phyloP scores from a whole-genome alignment of 2,888 invertebrate genomes.

The Drosophila anomalipes region DNA sequence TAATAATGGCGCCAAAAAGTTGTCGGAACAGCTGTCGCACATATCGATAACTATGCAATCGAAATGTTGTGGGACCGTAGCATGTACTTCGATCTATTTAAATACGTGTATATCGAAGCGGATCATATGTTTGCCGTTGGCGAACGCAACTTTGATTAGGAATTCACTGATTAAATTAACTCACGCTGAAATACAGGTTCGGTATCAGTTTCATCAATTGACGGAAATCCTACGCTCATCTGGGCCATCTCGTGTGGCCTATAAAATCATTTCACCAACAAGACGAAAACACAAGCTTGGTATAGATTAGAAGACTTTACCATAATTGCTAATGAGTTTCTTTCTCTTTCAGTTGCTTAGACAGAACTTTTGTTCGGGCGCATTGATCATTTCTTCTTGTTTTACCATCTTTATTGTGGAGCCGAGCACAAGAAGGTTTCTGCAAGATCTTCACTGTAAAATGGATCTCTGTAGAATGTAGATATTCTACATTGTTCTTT shows the following conservation, averaged over 20 bases:
- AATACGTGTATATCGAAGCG: not conserved
- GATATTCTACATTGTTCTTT: not conserved
- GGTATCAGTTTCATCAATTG: not conserved
- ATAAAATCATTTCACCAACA: not conserved
- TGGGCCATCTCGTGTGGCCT: not conserved
- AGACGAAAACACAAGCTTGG: not conserved
- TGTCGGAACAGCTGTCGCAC: conserved; percentile 32
- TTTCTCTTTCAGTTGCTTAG: not conserved
- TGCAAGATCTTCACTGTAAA: not conserved
- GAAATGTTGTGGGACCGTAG: not conserved
- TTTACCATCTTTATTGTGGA: not conserved
- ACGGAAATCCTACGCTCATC: not conserved
- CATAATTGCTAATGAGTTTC: not conserved
- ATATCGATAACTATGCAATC: conserved; percentile 24
- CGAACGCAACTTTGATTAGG: not conserved
- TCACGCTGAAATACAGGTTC: not conserved
- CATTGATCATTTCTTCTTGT: not conserved
- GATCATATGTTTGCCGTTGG: not conserved
- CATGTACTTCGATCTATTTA: not conserved
- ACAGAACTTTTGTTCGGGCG: not conserved
- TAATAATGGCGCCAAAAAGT: conserved; percentile 47
- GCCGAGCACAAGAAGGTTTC: not conserved
- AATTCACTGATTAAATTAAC: not conserved
- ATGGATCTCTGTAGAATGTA: not conserved
- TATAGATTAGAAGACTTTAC: not conserved